Evolutionary conservation across 2,797 vertebrate genomes (phyloP), one percentile per base, ranked within the genome.

Genomic region (Astyanax mexicanus): DNA sequence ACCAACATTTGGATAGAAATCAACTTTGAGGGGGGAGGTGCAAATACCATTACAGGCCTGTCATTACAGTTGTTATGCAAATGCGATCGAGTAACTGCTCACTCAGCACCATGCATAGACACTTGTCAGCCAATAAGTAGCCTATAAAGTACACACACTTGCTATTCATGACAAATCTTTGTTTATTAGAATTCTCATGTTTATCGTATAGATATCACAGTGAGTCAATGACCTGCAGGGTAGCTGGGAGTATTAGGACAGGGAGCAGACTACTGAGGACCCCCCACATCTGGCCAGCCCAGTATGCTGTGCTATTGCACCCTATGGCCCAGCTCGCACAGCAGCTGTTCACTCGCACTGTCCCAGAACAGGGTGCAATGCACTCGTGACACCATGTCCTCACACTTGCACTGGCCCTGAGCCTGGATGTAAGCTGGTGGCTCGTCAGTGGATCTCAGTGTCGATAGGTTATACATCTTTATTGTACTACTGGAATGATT

Each of bases 61-160:
- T 78, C 35, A 78, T 73, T 54, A 52, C 76, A 6, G 6, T 73
- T 78, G 76, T 73, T 32, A 73, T 73, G 76, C 37, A 68, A 78
- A 78, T 73, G 55, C 37, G 8, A 73, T 42, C 12, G 25, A 44
- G 70, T 68, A 68, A 68, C 70, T 78, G 54, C 70, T 69, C 76
- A 58, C 40, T 78, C 62, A 60, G 52, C 49, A 8, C 54, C 58
- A 60, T 19, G 29, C 29, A 47, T 17, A 65, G 58, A 70, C 38
- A 71, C 6, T 72, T 47, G 51, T 65, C 52, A 42, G 45, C 13
- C 35, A 60, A 52, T 61, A 37, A 52, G 25, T 35, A 52, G 32
- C n/a, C 54, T 32, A 12, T 72, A 72, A 40, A 52, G 38, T 25
- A 32, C 17, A 58, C 52, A 54, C 69, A 54, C 55, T 54, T 4